phyloP scores from a whole-genome alignment of 2,113 vertebrate species.

The Myodes glareolus region DNA sequence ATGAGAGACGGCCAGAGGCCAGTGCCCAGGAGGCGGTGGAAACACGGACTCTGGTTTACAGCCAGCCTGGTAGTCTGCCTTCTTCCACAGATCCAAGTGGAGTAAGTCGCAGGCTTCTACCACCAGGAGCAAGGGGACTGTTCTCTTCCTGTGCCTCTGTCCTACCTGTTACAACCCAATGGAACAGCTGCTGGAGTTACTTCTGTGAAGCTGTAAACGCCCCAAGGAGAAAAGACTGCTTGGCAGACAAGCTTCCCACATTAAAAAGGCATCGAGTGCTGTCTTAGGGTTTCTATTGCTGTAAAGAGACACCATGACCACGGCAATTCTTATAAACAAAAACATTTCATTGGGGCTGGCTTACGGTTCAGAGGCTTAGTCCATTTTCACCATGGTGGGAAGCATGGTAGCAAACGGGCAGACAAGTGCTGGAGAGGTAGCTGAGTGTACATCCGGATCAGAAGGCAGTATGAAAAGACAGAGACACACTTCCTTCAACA shows the following conservation, averaged over 20 bases:
- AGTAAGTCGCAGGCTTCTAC: background rate
- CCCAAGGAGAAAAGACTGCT: background rate
- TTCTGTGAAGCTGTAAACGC: background rate
- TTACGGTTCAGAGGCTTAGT: too few relatives aligned
- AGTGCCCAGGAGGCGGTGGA: background rate
- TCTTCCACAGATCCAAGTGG: background rate
- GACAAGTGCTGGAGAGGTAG: too few relatives aligned
- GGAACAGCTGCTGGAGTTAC: background rate
- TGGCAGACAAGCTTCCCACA: background rate
- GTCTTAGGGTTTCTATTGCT: too few relatives aligned
- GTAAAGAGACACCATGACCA: too few relatives aligned
- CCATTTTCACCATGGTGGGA: too few relatives aligned
- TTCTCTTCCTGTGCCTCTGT: background rate
- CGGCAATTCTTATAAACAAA: too few relatives aligned
- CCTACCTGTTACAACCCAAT: accelerated
- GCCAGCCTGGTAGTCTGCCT: background rate
- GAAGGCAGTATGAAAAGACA: too few relatives aligned
- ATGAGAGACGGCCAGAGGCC: background rate
- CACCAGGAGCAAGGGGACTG: background rate
- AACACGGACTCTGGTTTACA: background rate
- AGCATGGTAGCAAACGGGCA: too few relatives aligned
- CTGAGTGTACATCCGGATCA: too few relatives aligned
- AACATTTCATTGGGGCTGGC: too few relatives aligned
- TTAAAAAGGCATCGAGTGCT: too few relatives aligned
- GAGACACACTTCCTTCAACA: too few relatives aligned